Evolutionary conservation across 2,113 vertebrate species (phyloP).

Genomic region (Apodemus sylvaticus): DNA sequence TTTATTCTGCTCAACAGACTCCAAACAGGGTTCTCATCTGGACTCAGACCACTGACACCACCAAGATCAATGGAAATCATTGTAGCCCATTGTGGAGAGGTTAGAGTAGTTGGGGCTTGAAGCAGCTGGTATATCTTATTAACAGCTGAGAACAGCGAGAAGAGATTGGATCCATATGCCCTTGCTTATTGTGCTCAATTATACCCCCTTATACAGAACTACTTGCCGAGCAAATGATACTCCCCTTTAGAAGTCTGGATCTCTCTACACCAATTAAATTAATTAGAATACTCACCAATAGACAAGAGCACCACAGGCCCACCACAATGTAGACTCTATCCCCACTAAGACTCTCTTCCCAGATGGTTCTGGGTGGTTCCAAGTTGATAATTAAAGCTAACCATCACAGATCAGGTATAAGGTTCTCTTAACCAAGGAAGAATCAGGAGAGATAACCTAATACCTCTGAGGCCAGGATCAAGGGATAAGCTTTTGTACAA

Average conservation of each 20-base stretch:
- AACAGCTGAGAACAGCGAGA: neutral
- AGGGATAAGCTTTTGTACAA: neutral
- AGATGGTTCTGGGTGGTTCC: too few relatives aligned
- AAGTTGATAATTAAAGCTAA: neutral
- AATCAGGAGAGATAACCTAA: neutral
- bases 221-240: neutral
- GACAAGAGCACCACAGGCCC: neutral
- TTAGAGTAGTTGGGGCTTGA: too few relatives aligned
- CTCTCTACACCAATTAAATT: neutral
- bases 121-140: neutral
- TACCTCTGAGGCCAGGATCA: accelerated
- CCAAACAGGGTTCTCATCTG: neutral
- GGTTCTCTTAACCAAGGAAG: neutral
- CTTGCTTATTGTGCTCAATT: neutral
- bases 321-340: neutral
- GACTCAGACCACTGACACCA: neutral
- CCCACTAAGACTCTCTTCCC: neutral
- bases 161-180: neutral
- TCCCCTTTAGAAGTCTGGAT: neutral
- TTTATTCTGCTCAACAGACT: neutral
- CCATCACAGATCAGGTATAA: neutral
- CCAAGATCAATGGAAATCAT: neutral
- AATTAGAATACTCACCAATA: neutral
- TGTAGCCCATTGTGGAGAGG: neutral
- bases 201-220: neutral